A percentile compares a stretch with the other conserved stretches of the same genome.
phyloP scores from a whole-genome alignment of 2,888 invertebrate genomes.

The Sesia apiformis region DNA sequence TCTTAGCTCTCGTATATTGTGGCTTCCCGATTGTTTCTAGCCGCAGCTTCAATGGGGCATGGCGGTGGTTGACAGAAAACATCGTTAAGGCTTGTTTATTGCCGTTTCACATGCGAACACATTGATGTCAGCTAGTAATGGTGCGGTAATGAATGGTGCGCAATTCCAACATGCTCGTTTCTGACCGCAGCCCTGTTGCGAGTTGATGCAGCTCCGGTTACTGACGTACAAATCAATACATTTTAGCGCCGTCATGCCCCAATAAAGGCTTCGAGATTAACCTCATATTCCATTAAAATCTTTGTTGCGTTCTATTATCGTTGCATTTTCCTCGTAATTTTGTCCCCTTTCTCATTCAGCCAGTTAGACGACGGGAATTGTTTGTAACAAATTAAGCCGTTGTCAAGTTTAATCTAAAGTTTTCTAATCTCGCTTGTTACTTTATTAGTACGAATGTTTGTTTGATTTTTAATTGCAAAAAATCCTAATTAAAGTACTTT shows the following conservation, averaged over 20 bases:
- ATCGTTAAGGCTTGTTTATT: constrained; percentile 1
- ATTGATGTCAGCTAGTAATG: neutral
- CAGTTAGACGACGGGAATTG: too few relatives aligned
- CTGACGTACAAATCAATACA: neutral
- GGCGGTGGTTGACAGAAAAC: constrained; percentile 5
- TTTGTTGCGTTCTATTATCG: too few relatives aligned
- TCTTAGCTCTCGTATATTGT: too few relatives aligned
- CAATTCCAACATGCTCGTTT: neutral
- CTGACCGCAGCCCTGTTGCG: neutral
- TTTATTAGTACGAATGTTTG: too few relatives aligned
- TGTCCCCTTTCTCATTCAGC: too few relatives aligned
- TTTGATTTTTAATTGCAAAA: too few relatives aligned
- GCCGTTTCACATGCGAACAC: neutral
- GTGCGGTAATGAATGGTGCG: neutral
- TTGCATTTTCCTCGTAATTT: too few relatives aligned
- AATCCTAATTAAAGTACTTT: too few relatives aligned
- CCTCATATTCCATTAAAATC: neutral
- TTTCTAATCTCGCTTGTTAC: too few relatives aligned
- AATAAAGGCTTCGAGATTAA: neutral
- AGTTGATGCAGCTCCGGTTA: neutral
- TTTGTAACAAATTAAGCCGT: too few relatives aligned
- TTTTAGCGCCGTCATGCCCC: neutral
- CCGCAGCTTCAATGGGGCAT: constrained; percentile 3
- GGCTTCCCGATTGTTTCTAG: too few relatives aligned
- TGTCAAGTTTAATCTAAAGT: too few relatives aligned